Percentiles rank a stretch among this genome's conserved stretches.
Conservation (phyloP, 2,797 vertebrate genomes). For the Cercopithecus hamlyni region DNA sequence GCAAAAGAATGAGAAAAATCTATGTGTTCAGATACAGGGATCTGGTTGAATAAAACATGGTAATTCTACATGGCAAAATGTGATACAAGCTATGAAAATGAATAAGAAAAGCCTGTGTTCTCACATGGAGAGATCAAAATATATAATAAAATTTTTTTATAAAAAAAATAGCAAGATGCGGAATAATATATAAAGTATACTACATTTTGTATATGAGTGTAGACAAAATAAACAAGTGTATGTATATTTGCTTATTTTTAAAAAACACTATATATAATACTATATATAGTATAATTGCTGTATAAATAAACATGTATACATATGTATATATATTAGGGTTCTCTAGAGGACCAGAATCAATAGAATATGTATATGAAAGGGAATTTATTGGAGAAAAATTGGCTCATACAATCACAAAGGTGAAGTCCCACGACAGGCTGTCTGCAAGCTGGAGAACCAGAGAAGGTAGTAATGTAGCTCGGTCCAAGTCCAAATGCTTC, state of each 20-base stretch:
- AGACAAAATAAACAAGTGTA: not conserved
- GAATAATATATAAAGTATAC: not conserved
- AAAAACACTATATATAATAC: not conserved
- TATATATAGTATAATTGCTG: no score
- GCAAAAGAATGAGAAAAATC: not conserved
- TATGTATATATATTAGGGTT: not conserved
- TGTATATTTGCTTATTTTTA: not conserved
- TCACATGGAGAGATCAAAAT: not conserved
- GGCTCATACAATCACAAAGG: not conserved
- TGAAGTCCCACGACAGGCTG: not conserved
- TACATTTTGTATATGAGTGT: not conserved
- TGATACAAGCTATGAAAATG: not conserved
- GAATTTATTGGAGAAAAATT: not conserved
- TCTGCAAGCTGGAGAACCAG: not conserved
- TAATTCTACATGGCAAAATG: not conserved
- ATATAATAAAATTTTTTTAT: not conserved
- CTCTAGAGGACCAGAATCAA: not conserved
- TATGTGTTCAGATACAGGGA: not conserved
- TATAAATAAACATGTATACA: no score
- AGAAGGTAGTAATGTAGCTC: not conserved
- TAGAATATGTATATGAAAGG: not conserved
- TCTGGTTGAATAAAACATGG: not conserved
- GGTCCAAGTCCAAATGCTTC: not conserved
- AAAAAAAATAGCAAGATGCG: not conserved
- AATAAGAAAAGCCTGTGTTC: not conserved